Percentiles rank a stretch among this genome's conserved stretches.
Evolutionary conservation across 2,113 vertebrate genomes (phyloP).

Genomic region (Sinocyclocheilus rhinocerous): DNA sequence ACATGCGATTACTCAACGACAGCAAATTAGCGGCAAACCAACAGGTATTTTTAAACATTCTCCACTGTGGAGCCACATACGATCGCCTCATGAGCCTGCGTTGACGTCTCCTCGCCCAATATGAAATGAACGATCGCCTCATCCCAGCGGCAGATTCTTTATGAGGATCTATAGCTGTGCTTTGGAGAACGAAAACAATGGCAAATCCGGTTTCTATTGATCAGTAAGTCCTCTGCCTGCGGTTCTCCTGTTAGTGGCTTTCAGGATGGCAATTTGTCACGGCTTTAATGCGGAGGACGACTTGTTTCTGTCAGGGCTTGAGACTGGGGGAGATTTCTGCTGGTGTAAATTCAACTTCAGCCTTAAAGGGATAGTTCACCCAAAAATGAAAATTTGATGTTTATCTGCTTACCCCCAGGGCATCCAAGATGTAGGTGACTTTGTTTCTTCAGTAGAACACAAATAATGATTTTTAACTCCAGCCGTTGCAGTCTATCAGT

Average conservation of each 20-base stretch:
- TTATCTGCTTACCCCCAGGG: too few species aligned
- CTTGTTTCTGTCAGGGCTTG: slow-evolving; percentile 40
- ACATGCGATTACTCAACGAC: not conserved
- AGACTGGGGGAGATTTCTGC: slow-evolving; percentile 40
- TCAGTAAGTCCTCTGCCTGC: slow-evolving; percentile 55
- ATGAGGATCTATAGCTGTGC: slow-evolving; percentile 68
- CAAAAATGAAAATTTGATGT: too few species aligned
- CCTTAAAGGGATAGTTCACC: too few species aligned
- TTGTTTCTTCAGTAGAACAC: too few species aligned
- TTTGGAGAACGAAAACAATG: slow-evolving; percentile 69
- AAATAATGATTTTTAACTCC: too few species aligned
- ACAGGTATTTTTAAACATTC: not conserved
- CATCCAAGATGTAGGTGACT: too few species aligned
- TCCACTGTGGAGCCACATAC: not conserved
- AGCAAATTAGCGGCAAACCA: not conserved
- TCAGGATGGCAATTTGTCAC: slow-evolving; percentile 61
- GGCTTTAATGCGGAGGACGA: slow-evolving; percentile 63
- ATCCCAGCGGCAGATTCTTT: slow-evolving; percentile 62
- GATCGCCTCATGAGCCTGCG: not conserved
- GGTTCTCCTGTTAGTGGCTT: slow-evolving; percentile 53
- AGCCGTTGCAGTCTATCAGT: too few species aligned
- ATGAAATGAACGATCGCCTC: slow-evolving; percentile 62
- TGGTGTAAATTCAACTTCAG: slow-evolving; percentile 61
- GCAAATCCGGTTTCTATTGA: slow-evolving; percentile 79
- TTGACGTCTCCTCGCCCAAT: slow-evolving; percentile 40